Conservation (phyloP, 2,888 invertebrate genomes). For the Cheilosia soror region DNA sequence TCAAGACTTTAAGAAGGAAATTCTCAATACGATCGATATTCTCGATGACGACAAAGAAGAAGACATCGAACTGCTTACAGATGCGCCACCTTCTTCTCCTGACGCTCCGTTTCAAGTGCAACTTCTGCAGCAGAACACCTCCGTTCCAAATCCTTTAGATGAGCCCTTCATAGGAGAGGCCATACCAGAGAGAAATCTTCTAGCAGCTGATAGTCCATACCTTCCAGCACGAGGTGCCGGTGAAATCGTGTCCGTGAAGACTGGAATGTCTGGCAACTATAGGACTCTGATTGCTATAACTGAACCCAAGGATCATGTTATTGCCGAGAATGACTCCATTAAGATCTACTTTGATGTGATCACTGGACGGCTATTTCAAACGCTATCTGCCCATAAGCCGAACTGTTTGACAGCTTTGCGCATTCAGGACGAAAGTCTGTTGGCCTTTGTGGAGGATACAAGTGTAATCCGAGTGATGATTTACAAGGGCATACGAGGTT, state of each 20-base stretch:
- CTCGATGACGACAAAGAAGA: slow-evolving; percentile 22
- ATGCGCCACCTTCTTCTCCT: slow-evolving; percentile 33
- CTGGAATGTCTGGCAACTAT: slow-evolving; percentile 78
- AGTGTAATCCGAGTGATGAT: slow-evolving; percentile 78
- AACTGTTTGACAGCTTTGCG: slow-evolving; percentile 82
- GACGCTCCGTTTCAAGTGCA: slow-evolving; percentile 29
- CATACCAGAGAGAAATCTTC: slow-evolving; percentile 74
- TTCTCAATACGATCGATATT: slow-evolving; percentile 37
- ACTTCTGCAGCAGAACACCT: slow-evolving; percentile 7
- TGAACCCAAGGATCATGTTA: slow-evolving; percentile 46
- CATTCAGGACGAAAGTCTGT: slow-evolving; percentile 84
- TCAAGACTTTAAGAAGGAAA: slow-evolving; percentile 76
- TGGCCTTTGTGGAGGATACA: slow-evolving; percentile 84
- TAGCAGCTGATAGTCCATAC: slow-evolving; percentile 78
- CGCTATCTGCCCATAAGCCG: slow-evolving; percentile 84
- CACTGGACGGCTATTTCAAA: slow-evolving; percentile 84
- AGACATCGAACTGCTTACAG: slow-evolving; percentile 2
- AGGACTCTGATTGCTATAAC: slow-evolving; percentile 82
- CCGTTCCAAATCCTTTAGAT: slow-evolving; percentile 42
- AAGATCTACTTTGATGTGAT: slow-evolving; percentile 84
- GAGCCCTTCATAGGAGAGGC: slow-evolving; percentile 73
- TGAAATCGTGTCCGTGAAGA: slow-evolving; percentile 81
- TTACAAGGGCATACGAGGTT: slow-evolving; percentile 83
- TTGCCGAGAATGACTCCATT: slow-evolving; percentile 80
- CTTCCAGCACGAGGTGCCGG: slow-evolving; percentile 79